Base-by-base conservation (phyloP, 2,113 vertebrate species). In the Megaleporinus macrocephalus region DNA sequence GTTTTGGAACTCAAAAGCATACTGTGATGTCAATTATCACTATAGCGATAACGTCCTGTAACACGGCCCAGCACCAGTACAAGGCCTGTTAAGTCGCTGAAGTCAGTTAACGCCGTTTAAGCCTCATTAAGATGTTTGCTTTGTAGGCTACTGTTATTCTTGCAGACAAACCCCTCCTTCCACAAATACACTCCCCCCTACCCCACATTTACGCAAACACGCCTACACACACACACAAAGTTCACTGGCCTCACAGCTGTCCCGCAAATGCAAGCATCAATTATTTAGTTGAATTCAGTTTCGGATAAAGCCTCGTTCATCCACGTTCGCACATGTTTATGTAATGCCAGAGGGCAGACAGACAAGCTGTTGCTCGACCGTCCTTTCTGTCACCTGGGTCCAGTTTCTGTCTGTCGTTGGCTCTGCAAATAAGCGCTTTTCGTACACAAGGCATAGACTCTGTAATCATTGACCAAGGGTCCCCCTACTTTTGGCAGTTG, bases 331-430 rank as follows among this genome's bases (percentile, higher is more conserved):
- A 12, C 53, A 79, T 69, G 78, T 51, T 61, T 30, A 33, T 76
- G 75, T 76, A 41, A 44, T 62, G 30, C 15, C 15, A 49, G 51
- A 20, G n/a, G 49, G 29, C 55, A 78, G 62, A 61, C 27, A 3
- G 30, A 57, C 20, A 22, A 57, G 13, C 36, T 47, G 18, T 55
- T 26, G 41, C 47, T 36, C 30, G 62, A 84, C 84, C 79, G 87
- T 83, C 88, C 82, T 86, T 84, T 89, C 87, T 87, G 81, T 84
- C 59, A 79, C 86, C 66, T 53, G 63, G 80, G 69, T 53, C 33
- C 5, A 49, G 75, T 78, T 84, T 76, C 70, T 69, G 24, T 24
- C 72, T 36, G 5, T 16, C 33, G 57, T 65, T 26, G 20, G 3
- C 15, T 83, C 33, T 63, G 24, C 62, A 79, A 75, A 75, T 82